Evolutionary conservation across 2,113 vertebrate species (phyloP).

Genomic region (Zapornia atra): DNA sequence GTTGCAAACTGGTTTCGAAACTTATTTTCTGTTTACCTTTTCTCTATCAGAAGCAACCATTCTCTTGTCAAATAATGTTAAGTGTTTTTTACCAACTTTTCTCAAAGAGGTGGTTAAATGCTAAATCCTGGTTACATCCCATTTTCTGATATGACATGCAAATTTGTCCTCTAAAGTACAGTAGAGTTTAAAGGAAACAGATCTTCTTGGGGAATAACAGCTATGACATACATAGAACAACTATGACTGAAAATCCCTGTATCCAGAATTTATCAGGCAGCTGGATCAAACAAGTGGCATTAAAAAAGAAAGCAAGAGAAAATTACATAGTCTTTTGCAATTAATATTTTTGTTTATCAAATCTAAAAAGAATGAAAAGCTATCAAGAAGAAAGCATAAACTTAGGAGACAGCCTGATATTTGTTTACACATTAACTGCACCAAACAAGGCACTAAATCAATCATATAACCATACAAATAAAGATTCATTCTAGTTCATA

Average conservation of each 20-base stretch:
- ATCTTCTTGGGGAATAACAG: background rate
- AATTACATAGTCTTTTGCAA: background rate
- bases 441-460: background rate
- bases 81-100: background rate
- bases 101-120: background rate
- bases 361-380: background rate
- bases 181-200: background rate
- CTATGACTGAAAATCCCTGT: background rate
- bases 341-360: background rate
- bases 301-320: background rate
- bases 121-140: background rate
- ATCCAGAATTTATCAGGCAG: background rate
- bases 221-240: too few species aligned
- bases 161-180: background rate
- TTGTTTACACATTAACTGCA: background rate
- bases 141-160: background rate
- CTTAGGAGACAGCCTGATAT: background rate
- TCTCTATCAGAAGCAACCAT: background rate
- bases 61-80: background rate
- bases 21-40: background rate
- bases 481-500: background rate
- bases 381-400: background rate
- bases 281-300: background rate
- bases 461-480: background rate
- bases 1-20: background rate